Conservation (phyloP, 2,797 vertebrate species). For the Tarsius wallacei region DNA sequence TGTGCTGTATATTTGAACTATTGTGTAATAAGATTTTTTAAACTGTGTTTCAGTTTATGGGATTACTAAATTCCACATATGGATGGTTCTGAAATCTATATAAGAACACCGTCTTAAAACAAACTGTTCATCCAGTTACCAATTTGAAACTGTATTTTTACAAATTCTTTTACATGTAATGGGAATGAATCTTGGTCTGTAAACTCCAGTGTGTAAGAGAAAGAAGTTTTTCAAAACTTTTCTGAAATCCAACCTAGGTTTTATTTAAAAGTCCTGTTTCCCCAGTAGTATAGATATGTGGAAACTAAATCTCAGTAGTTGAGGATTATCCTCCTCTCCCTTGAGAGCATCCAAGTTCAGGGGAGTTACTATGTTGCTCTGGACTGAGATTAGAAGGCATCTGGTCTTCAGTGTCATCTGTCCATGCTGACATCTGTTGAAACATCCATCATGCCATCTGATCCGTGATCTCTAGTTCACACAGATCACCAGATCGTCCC, state of each 20-base stretch:
- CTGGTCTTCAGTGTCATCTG: background rate
- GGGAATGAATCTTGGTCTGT: background rate
- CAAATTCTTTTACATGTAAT: background rate
- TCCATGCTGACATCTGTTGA: background rate
- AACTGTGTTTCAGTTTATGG: background rate
- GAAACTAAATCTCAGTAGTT: background rate
- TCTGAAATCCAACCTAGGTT: slow-evolving; percentile 8
- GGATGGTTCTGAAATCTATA: background rate
- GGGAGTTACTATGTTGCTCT: background rate
- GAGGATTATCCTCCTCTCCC: background rate
- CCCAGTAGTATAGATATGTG: background rate
- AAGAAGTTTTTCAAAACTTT: slow-evolving; percentile 41
- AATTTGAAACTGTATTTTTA: background rate
- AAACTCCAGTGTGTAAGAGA: background rate
- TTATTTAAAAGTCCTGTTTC: background rate
- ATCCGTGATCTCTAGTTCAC: background rate
- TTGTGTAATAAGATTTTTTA: background rate
- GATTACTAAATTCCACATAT: slow-evolving; percentile 8
- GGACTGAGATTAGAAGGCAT: background rate
- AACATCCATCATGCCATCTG: background rate
- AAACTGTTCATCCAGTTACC: background rate
- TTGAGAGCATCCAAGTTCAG: background rate
- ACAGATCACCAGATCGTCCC: background rate
- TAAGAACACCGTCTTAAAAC: background rate
- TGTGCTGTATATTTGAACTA: background rate